These are phyloP conservation scores for Strigops habroptila DNA, from an alignment of 2,113 vertebrate genomes.

Conservation along the genomic window DNA sequence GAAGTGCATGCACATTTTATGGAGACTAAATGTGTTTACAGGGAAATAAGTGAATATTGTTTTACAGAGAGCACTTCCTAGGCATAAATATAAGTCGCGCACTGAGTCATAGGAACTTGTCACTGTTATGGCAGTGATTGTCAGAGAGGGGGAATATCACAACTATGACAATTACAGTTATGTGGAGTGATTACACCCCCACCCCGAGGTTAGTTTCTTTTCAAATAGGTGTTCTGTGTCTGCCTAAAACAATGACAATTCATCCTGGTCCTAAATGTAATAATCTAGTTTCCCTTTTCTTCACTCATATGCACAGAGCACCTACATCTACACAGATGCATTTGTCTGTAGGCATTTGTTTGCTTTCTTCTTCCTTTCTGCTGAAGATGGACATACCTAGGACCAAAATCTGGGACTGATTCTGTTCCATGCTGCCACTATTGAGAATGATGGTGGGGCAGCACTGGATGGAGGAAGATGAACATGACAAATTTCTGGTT, in stretches of 20 bases:
- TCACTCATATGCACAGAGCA: not conserved
- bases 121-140: not conserved
- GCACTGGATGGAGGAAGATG: not conserved
- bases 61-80: not conserved
- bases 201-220: not conserved
- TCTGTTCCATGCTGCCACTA: accelerated
- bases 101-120: not conserved
- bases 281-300: not conserved
- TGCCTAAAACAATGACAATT: not conserved
- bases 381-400: not conserved
- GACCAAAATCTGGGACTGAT: not conserved
- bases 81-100: not conserved
- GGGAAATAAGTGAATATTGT: not conserved
- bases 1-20: not conserved
- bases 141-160: not conserved
- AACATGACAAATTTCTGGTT: not conserved
- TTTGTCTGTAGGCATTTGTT: not conserved
- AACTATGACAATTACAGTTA: not conserved
- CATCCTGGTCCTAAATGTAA: not conserved
- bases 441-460: not conserved
- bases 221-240: not conserved
- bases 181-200: not conserved
- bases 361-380: not conserved
- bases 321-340: not conserved
- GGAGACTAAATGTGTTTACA: constrained; percentile 2